phyloP scores from a whole-genome alignment of 2,888 invertebrate species.

The Caenorhabditis sp. region DNA sequence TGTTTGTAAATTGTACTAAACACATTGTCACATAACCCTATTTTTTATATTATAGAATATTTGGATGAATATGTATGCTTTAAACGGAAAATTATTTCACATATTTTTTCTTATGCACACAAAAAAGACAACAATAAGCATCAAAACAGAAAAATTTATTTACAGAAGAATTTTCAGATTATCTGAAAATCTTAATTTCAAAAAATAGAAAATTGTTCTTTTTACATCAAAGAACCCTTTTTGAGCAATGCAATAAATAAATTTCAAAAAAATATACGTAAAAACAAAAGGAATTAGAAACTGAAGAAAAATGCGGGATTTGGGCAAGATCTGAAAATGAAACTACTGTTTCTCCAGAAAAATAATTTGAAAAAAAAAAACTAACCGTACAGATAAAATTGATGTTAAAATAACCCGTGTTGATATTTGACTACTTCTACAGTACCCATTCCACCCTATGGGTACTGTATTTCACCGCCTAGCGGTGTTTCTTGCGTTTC shows the following conservation, averaged over 20 bases:
- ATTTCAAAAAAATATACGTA: slow-evolving; percentile 24
- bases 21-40: too few species aligned
- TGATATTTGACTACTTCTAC: neutral
- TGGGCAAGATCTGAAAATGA: slow-evolving; percentile 35
- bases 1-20: too few species aligned
- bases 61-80: too few species aligned
- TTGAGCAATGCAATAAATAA: slow-evolving; percentile 9
- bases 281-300: slow-evolving; percentile 5
- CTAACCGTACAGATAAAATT: slow-evolving; percentile 19
- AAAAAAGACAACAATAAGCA: slow-evolving; percentile 1
- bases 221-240: slow-evolving; percentile 30
- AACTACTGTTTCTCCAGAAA: slow-evolving; percentile 9
- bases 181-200: too few species aligned
- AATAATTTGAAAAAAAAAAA: too few species aligned
- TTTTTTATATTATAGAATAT: too few species aligned
- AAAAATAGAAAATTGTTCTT: slow-evolving; percentile 17
- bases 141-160: too few species aligned
- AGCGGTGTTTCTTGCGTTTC: slow-evolving; percentile 7
- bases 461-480: slow-evolving; percentile 30
- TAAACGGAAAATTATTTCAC: too few species aligned
- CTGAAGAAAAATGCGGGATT: slow-evolving; percentile 3
- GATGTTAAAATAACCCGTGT: neutral
- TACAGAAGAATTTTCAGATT: too few species aligned
- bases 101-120: too few species aligned
- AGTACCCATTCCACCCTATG: neutral